Evolutionary conservation across 2,113 vertebrate species (phyloP).

Genomic region (Lucifuga dentata): DNA sequence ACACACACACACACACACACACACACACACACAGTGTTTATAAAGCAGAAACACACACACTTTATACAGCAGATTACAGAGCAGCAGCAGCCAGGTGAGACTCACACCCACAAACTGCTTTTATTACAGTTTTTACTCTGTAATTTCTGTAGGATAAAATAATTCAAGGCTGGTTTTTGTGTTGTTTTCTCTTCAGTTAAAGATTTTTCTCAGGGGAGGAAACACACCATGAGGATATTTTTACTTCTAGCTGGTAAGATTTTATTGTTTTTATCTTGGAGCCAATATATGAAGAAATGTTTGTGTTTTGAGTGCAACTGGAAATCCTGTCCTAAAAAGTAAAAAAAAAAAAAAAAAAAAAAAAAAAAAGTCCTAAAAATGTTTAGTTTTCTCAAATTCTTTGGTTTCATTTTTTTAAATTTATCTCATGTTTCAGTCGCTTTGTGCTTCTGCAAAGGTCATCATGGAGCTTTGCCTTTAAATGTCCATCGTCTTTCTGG

Average conservation of each 20-base stretch:
- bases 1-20: background rate
- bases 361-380: too few relatives aligned
- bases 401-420: too few relatives aligned
- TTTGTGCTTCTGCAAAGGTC: too few relatives aligned
- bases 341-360: too few relatives aligned
- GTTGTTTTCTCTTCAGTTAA: slow-evolving; percentile 5
- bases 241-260: slow-evolving; percentile 76
- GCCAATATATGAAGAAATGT: too few relatives aligned
- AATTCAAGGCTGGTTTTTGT: slow-evolving; percentile 9
- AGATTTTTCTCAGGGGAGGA: slow-evolving; percentile 23
- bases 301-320: background rate
- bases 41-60: background rate
- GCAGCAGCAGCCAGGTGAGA: slow-evolving; percentile 26
- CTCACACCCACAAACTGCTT: background rate
- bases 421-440: too few relatives aligned
- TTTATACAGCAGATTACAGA: background rate
- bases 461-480: too few relatives aligned
- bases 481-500: too few relatives aligned
- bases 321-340: too few relatives aligned
- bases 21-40: background rate
- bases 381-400: too few relatives aligned
- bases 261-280: too few relatives aligned
- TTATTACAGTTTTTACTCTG: background rate
- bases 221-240: slow-evolving; percentile 66
- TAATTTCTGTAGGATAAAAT: too few relatives aligned